A percentile compares a stretch with the other conserved stretches of the same genome.
phyloP scores from a whole-genome alignment of 2,888 invertebrate genomes.

The Drosophila anomalipes region DNA sequence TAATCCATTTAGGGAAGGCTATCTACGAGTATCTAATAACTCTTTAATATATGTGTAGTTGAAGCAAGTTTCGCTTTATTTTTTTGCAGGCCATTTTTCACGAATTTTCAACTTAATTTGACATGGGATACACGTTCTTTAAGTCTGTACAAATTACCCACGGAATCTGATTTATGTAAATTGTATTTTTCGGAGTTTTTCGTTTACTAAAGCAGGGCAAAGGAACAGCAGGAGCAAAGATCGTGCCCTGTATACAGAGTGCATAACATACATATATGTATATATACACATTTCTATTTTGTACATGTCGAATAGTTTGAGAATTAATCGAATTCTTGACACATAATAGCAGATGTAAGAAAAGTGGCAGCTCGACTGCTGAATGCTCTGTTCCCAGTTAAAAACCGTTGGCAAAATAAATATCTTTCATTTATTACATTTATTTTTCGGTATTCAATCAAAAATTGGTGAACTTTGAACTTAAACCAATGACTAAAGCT shows the following conservation, averaged over 20 bases:
- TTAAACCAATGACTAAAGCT: not conserved
- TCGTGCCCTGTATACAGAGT: not conserved
- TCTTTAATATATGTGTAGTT: not conserved
- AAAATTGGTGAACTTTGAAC: not conserved
- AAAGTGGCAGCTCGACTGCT: not conserved
- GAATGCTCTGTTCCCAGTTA: not conserved
- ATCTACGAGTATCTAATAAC: not conserved
- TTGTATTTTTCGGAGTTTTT: slow-evolving; percentile 14
- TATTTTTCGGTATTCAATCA: not conserved
- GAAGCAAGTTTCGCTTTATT: slow-evolving; percentile 6
- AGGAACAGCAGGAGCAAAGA: not conserved
- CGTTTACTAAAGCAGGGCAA: not conserved
- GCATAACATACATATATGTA: not conserved
- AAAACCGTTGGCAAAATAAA: not conserved
- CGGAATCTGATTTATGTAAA: slow-evolving; percentile 43
- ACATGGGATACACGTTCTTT: slow-evolving; percentile 4
- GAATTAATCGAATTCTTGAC: slow-evolving; percentile 8
- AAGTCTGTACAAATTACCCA: slow-evolving; percentile 4
- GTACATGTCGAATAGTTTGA: not conserved
- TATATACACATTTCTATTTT: not conserved
- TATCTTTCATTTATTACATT: not conserved
- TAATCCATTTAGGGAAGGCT: slow-evolving; percentile 8
- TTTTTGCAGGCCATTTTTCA: slow-evolving; percentile 18
- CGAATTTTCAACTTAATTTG: slow-evolving; percentile 1
- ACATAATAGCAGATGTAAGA: not conserved